phyloP scores from a whole-genome alignment of 1,140 invertebrate species.

The Linepithema humile region DNA sequence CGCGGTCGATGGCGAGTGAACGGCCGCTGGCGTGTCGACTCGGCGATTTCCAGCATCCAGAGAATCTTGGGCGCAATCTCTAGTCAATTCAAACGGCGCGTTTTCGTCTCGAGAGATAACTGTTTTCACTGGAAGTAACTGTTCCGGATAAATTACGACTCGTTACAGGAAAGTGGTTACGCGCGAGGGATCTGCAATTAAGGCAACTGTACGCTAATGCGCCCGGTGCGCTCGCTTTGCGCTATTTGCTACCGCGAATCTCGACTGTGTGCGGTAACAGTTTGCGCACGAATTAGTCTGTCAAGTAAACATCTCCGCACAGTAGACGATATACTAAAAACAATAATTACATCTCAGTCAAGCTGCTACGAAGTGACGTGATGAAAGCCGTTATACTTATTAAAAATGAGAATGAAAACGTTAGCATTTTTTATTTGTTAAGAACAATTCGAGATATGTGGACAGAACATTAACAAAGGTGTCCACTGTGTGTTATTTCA shows the following conservation, averaged over 20 bases:
- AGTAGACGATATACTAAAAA: background rate
- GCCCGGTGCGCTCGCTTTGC: background rate
- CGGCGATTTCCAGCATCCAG: constrained; percentile 2
- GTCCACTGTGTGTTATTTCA: background rate
- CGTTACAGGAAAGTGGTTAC: constrained; percentile 70
- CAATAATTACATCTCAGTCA: constrained; percentile 31
- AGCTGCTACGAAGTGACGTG: background rate
- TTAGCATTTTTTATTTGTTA: background rate
- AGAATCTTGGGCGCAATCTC: constrained; percentile 40
- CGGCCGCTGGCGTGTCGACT: background rate
- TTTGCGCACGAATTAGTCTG: background rate
- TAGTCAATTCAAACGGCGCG: constrained; percentile 16
- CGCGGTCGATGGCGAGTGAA: constrained; percentile 5
- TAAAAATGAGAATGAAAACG: background rate
- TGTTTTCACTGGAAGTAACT: constrained; percentile 66
- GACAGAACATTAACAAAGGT: background rate
- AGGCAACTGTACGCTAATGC: constrained; percentile 52
- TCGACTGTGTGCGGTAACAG: background rate
- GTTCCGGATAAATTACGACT: constrained; percentile 67
- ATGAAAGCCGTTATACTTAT: background rate
- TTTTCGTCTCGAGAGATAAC: constrained; percentile 52
- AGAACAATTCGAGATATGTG: background rate
- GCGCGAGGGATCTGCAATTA: constrained; percentile 63
- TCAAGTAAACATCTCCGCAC: background rate
- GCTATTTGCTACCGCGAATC: constrained; percentile 27